Conservation (phyloP, 1,140 invertebrate species). For the Drosophila watanabei region DNA sequence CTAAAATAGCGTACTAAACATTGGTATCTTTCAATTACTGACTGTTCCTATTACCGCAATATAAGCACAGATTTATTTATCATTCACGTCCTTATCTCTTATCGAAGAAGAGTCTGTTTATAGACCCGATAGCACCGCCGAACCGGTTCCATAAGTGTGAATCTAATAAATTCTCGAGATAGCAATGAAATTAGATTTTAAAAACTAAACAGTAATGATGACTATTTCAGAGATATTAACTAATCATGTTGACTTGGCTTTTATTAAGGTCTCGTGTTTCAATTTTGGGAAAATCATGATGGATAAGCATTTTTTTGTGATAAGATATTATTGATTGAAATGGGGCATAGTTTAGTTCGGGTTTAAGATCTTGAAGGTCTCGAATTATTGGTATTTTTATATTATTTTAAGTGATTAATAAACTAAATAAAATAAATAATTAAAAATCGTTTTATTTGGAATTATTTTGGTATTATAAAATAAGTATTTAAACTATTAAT, state of each 20-base stretch:
- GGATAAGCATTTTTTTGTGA: neutral
- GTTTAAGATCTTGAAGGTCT: neutral
- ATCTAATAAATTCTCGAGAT: slow-evolving; percentile 29
- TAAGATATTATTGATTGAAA: neutral
- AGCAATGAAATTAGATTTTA: slow-evolving; percentile 4
- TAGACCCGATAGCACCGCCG: slow-evolving; percentile 2
- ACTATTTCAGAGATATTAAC: neutral
- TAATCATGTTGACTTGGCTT: neutral
- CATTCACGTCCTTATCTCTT: slow-evolving; percentile 8
- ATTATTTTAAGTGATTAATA: too few relatives aligned
- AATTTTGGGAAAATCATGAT: slow-evolving; percentile 13
- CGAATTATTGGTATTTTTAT: neutral
- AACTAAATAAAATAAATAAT: too few relatives aligned
- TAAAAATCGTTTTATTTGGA: too few relatives aligned
- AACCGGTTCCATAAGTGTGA: slow-evolving; percentile 19
- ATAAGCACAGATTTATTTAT: slow-evolving; percentile 8
- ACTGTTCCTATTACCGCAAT: neutral
- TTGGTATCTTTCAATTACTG: neutral
- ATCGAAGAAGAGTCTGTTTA: slow-evolving; percentile 10
- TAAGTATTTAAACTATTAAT: too few relatives aligned
- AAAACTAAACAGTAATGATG: slow-evolving; percentile 24
- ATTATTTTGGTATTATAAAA: too few relatives aligned
- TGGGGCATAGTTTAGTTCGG: neutral
- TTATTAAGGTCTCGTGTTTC: neutral
- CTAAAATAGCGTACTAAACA: neutral